These are phyloP conservation scores for Philopedon plagiatum DNA, from an alignment of 2,888 invertebrate species.

Conservation along the genomic window DNA sequence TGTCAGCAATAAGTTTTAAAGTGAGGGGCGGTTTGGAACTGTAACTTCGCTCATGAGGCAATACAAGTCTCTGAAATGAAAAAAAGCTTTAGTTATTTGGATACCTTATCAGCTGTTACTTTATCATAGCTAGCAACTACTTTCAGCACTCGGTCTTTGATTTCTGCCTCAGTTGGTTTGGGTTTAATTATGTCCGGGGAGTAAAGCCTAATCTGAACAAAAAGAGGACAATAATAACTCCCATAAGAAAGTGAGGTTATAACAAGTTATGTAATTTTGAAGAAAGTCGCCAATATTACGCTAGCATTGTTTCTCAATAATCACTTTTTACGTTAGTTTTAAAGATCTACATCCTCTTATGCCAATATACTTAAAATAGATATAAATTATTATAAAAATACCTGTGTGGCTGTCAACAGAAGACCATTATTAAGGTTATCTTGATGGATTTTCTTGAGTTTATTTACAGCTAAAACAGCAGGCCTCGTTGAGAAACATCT, in stretches of 20 bases:
- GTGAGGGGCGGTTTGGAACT: conserved; percentile 83
- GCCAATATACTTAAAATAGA: not conserved
- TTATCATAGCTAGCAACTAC: conserved; percentile 92
- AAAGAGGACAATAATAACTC: conserved; percentile 30
- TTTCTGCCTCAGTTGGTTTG: conserved; percentile 76
- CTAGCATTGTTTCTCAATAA: too few relatives aligned
- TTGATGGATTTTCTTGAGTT: conserved; percentile 50
- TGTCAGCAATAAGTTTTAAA: conserved; percentile 86
- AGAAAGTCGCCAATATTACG: not conserved
- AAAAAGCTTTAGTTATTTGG: conserved; percentile 53
- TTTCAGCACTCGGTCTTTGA: conserved; percentile 87
- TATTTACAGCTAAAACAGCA: conserved; percentile 49
- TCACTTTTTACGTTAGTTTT: not conserved
- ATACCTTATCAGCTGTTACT: conserved; percentile 88
- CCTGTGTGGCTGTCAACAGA: conserved; percentile 55
- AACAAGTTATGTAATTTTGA: conserved; percentile 52
- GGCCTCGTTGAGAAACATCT: conserved; percentile 55
- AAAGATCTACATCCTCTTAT: not conserved
- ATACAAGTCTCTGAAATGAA: conserved; percentile 75
- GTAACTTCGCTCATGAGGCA: conserved; percentile 80
- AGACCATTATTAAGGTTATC: conserved; percentile 27
- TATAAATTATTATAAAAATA: conserved; percentile 49
- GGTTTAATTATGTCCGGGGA: conserved; percentile 66
- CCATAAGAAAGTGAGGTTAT: conserved; percentile 51
- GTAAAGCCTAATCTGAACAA: conserved; percentile 60